Percentiles rank a stretch among this genome's conserved stretches.
Evolutionary conservation across 2,113 vertebrate species (phyloP).

Genomic region (Hemicordylus capensis): DNA sequence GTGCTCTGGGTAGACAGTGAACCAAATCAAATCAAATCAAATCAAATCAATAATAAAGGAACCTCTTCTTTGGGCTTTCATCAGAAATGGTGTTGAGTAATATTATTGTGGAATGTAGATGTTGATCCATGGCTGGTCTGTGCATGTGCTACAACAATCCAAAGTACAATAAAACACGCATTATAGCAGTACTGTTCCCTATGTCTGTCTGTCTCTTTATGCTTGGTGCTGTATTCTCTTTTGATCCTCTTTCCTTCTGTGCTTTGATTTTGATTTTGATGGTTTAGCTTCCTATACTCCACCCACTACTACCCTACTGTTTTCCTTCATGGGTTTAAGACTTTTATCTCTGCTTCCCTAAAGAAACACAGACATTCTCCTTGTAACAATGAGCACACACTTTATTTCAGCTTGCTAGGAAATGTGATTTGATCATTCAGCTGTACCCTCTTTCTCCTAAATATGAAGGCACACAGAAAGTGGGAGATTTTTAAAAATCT

Average conservation of each 20-base stretch:
- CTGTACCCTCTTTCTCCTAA: background rate
- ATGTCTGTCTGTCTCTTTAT: background rate
- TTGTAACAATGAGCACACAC: conserved; percentile 13
- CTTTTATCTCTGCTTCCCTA: background rate
- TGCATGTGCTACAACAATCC: background rate
- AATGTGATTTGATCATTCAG: conserved; percentile 40
- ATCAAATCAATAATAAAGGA: background rate
- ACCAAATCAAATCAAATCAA: background rate
- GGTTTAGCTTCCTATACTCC: background rate
- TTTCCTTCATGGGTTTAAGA: background rate
- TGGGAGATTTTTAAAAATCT: conserved; percentile 50
- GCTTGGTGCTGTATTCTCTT: background rate
- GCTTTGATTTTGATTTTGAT: background rate
- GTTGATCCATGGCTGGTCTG: background rate
- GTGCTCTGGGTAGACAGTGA: background rate
- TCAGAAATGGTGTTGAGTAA: background rate
- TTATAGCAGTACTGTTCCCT: background rate
- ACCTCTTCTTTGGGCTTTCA: background rate
- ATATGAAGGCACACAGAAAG: conserved; percentile 46
- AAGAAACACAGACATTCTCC: background rate
- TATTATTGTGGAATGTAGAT: background rate
- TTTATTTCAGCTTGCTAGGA: conserved; percentile 45
- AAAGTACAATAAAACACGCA: background rate
- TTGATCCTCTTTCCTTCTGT: background rate
- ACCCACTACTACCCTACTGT: background rate